A percentile compares a stretch with the other conserved stretches of the same genome.
These are phyloP conservation scores for Empidonax alnorum DNA, from an alignment of 2,113 vertebrate genomes.

Conservation along the genomic window DNA sequence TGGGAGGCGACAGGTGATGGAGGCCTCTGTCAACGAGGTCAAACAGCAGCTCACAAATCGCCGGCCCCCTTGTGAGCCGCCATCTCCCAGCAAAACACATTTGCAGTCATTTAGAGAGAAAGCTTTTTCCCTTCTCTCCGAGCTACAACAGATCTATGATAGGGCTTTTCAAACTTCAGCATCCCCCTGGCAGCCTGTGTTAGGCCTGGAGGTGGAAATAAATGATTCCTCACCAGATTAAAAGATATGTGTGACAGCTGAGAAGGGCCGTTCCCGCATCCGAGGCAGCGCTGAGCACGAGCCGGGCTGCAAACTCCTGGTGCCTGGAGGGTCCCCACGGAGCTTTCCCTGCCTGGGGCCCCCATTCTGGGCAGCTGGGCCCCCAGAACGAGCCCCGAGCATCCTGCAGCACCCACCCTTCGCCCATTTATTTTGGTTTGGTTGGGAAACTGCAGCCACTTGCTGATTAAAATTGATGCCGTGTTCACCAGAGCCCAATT, in stretches of 20 bases:
- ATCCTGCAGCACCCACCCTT: not conserved
- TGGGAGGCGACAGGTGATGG: not conserved
- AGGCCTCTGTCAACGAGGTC: not conserved
- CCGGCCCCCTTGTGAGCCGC: not conserved
- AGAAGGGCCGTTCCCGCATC: not conserved
- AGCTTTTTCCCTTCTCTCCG: not conserved
- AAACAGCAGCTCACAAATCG: not conserved
- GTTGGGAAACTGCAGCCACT: not conserved
- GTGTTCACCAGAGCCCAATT: conserved; percentile 6
- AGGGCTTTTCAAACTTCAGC: conserved; percentile 27
- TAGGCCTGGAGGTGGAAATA: conserved; percentile 23
- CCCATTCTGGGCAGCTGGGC: not conserved
- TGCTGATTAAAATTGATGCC: conserved; percentile 48
- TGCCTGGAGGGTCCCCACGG: not conserved
- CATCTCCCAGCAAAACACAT: not conserved
- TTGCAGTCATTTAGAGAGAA: conserved; percentile 27
- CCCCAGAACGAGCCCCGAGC: not conserved
- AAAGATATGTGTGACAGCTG: not conserved
- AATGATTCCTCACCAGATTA: not conserved
- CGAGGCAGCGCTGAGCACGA: rapidly evolving
- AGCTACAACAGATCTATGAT: conserved; percentile 39
- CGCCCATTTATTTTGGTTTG: not conserved
- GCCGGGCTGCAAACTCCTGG: rapidly evolving
- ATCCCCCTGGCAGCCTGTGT: not conserved
- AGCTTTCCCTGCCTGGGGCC: not conserved